Percentiles rank a stretch among this genome's conserved stretches.
Evolutionary conservation across 2,113 vertebrate species (phyloP).

Genomic region (Gadus chalcogrammus): DNA sequence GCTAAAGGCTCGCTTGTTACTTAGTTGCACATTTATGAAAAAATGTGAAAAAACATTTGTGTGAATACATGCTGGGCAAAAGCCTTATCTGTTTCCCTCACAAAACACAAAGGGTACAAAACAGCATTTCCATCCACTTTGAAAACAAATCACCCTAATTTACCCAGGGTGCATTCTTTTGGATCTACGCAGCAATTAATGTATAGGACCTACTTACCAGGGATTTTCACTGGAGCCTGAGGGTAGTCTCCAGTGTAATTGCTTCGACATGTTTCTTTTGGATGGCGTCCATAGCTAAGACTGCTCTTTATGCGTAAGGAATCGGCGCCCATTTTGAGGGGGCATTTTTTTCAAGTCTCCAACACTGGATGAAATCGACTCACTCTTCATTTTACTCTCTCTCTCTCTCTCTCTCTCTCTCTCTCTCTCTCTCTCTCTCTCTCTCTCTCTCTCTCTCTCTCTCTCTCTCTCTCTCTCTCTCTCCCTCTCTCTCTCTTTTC

Average conservation of each 20-base stretch:
- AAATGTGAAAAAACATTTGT: constrained; percentile 7
- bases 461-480: too few relatives aligned
- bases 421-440: too few relatives aligned
- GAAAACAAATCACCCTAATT: constrained; percentile 30
- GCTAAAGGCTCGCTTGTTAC: constrained; percentile 9
- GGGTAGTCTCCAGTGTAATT: constrained; percentile 44
- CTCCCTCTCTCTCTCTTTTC: too few relatives aligned
- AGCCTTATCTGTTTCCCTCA: not conserved
- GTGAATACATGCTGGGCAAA: constrained; percentile 5
- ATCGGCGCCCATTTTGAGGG: constrained; percentile 7
- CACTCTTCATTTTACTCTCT: too few relatives aligned
- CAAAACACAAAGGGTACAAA: too few relatives aligned
- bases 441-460: too few relatives aligned
- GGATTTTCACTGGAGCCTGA: constrained; percentile 50
- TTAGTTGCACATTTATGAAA: not conserved
- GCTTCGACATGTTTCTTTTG: constrained; percentile 51
- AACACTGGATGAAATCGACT: constrained; percentile 31
- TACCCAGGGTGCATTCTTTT: constrained; percentile 13
- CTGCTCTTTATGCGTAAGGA: constrained; percentile 19
- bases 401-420: too few relatives aligned
- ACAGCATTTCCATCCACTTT: constrained; percentile 1
- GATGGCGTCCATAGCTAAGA: constrained; percentile 19
- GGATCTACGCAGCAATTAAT: constrained; percentile 37
- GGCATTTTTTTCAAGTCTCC: constrained; percentile 26
- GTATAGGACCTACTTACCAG: constrained; percentile 23